phyloP scores from a whole-genome alignment of 2,113 vertebrate genomes.

The Microtus ochrogaster region DNA sequence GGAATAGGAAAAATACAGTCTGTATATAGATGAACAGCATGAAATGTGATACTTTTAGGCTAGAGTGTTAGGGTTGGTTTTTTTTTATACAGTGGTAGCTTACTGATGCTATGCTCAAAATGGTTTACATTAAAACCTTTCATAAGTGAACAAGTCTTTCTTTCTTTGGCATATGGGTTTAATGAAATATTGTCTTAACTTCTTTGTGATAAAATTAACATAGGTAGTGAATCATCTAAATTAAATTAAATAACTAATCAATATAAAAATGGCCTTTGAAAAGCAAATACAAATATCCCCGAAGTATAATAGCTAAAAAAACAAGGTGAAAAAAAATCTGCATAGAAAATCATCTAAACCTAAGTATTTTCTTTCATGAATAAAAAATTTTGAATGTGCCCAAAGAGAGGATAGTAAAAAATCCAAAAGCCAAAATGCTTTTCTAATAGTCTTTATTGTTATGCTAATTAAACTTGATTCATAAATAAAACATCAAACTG shows the following conservation, averaged over 20 bases:
- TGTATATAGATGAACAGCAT: background rate
- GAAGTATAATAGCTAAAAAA: background rate
- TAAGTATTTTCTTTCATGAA: slow-evolving; percentile 41
- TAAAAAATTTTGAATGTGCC: slow-evolving; percentile 54
- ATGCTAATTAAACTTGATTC: slow-evolving; percentile 75
- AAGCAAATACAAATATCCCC: slow-evolving; percentile 40
- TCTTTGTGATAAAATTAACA: slow-evolving; percentile 50
- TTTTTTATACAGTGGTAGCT: slow-evolving; percentile 19
- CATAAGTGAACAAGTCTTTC: slow-evolving; percentile 30
- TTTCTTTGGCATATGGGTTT: background rate
- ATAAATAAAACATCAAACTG: slow-evolving; percentile 72
- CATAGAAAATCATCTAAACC: slow-evolving; percentile 33
- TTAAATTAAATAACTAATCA: slow-evolving; percentile 29
- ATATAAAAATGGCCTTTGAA: slow-evolving; percentile 43
- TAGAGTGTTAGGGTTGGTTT: background rate
- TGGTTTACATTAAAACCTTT: slow-evolving; percentile 32
- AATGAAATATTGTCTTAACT: background rate
- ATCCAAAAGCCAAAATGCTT: slow-evolving; percentile 56
- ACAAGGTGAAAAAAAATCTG: slow-evolving; percentile 2
- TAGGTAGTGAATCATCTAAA: slow-evolving; percentile 10
- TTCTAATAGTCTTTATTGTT: slow-evolving; percentile 65
- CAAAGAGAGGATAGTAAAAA: slow-evolving; percentile 59
- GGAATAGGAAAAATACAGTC: background rate
- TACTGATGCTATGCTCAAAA: background rate
- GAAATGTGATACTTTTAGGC: background rate